Percentiles rank a stretch among this genome's conserved stretches.
These are phyloP conservation scores for Pteria penguin DNA, from an alignment of 2,888 invertebrate species.

Conservation along the genomic window DNA sequence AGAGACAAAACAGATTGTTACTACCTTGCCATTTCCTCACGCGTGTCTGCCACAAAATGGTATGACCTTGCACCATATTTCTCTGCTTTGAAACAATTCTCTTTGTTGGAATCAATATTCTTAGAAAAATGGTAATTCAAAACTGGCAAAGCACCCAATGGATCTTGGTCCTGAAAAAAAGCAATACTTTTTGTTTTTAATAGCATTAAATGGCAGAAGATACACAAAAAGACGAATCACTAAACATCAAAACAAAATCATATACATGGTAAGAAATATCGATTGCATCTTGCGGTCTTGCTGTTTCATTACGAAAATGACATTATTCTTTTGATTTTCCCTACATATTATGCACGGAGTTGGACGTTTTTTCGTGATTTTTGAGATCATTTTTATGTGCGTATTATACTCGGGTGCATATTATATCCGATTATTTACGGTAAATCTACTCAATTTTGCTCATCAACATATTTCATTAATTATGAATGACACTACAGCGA, in stretches of 20 bases:
- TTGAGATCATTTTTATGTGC: no score
- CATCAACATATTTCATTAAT: no score
- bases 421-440: no score
- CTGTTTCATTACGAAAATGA: no score
- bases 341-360: no score
- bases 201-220: not conserved
- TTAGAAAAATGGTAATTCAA: constrained; percentile 88
- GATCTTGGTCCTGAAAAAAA: constrained; percentile 82
- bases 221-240: not conserved
- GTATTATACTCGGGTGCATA: no score
- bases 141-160: constrained; percentile 93
- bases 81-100: constrained; percentile 78
- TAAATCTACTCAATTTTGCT: no score
- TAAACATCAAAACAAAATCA: no score
- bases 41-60: constrained; percentile 82
- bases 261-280: not conserved
- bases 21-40: constrained; percentile 70
- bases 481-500: no score
- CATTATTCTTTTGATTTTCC: no score
- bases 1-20: constrained; percentile 3
- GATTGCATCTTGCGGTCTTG: not conserved
- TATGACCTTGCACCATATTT: constrained; percentile 84
- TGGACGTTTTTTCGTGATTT: no score
- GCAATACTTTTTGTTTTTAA: not conserved
- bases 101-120: constrained; percentile 82